Conservation (phyloP, 2,797 vertebrate genomes). For the Enteromius anoplus region DNA sequence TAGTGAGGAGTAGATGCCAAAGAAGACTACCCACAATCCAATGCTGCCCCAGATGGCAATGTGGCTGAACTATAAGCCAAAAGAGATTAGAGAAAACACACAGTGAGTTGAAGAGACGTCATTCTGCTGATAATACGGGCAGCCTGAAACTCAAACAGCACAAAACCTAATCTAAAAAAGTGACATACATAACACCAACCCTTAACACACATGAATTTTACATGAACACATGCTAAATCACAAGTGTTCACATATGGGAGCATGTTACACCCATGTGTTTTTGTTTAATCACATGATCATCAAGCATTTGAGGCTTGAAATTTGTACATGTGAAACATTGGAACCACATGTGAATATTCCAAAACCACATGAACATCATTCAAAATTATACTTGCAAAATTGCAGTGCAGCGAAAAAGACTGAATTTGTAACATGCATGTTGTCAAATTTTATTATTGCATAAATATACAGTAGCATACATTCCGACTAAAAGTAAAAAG, state of each 20-base stretch:
- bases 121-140: neutral
- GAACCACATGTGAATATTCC: neutral
- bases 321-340: slow-evolving; percentile 31
- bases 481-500: neutral
- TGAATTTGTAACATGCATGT: neutral
- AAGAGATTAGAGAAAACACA: slow-evolving; percentile 20
- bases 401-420: neutral
- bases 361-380: slow-evolving; percentile 11
- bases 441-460: neutral
- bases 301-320: slow-evolving; percentile 22
- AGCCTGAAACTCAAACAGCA: neutral
- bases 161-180: slow-evolving; percentile 15
- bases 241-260: slow-evolving; percentile 25
- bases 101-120: neutral
- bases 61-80: slow-evolving; percentile 89
- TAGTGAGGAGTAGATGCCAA: slow-evolving; percentile 93
- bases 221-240: slow-evolving; percentile 9
- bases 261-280: slow-evolving; percentile 26
- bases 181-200: neutral
- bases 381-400: slow-evolving; percentile 24
- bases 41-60: slow-evolving; percentile 99
- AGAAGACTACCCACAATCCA: slow-evolving; percentile 95
- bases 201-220: neutral
- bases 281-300: slow-evolving; percentile 32
- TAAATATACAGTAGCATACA: neutral